Conservation (phyloP, 2,888 invertebrate species). For the Leptothorax acervorum region DNA sequence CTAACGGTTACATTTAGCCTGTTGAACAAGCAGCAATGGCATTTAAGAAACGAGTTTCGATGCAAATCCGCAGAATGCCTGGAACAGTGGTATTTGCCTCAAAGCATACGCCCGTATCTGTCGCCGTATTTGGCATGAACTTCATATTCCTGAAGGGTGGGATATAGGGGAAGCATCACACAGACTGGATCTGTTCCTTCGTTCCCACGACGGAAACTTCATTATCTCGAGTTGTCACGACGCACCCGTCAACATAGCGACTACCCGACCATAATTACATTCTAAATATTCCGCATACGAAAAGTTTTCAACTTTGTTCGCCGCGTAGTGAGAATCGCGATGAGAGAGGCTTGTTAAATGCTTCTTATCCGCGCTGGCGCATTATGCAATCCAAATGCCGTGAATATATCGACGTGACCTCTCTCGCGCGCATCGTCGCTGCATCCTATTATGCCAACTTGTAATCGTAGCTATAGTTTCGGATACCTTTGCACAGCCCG, state of each 20-base stretch:
- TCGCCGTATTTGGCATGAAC: constrained; percentile 49
- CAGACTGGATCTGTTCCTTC: constrained; percentile 46
- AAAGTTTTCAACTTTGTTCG: constrained; percentile 35
- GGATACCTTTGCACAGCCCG: neutral
- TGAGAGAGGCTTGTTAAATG: neutral
- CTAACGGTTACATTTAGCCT: constrained; percentile 42
- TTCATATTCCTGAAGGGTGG: constrained; percentile 40
- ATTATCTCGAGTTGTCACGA: constrained; percentile 55
- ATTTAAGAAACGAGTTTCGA: constrained; percentile 51
- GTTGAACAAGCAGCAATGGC: constrained; percentile 35
- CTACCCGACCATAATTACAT: constrained; percentile 29
- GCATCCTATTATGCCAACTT: neutral
- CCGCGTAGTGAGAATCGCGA: neutral
- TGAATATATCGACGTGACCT: constrained; percentile 24
- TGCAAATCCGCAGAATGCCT: constrained; percentile 43
- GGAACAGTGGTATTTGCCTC: constrained; percentile 1
- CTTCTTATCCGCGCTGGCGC: constrained; percentile 7
- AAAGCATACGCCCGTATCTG: constrained; percentile 43
- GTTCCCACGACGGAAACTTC: constrained; percentile 53
- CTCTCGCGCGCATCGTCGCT: neutral
- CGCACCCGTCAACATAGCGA: constrained; percentile 24
- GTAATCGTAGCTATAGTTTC: neutral
- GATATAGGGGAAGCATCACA: constrained; percentile 2
- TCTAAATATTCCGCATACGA: constrained; percentile 30
- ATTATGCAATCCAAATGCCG: constrained; percentile 19